Conservation (phyloP, 2,888 invertebrate genomes). For the Polylopha cassiicola region DNA sequence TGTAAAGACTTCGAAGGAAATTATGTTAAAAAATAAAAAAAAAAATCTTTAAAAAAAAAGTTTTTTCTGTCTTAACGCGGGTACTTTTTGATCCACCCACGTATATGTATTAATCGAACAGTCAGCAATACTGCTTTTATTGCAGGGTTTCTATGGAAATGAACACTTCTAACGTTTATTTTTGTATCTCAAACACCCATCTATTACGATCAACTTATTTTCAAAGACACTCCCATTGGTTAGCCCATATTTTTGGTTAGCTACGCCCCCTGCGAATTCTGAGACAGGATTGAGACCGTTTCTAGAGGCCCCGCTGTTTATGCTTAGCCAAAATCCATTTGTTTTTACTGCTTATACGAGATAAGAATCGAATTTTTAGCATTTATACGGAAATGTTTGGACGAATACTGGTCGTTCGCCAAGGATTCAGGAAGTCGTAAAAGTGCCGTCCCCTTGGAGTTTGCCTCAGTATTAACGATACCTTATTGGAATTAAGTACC, state of each 20-base stretch:
- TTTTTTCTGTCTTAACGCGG: no score
- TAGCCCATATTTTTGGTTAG: constrained; percentile 1
- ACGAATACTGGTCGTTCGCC: constrained; percentile 10
- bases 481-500: no score
- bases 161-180: background rate
- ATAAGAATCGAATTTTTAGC: constrained; percentile 19
- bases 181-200: constrained; percentile 4
- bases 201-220: background rate
- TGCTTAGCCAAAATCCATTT: constrained; percentile 6
- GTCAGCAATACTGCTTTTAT: no score
- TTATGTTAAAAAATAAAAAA: no score
- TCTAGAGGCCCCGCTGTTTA: constrained; percentile 4
- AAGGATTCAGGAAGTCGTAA: constrained; percentile 22
- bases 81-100: constrained; percentile 9
- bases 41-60: no score
- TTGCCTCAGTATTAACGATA: constrained; percentile 13
- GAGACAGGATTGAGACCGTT: constrained; percentile 1
- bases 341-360: constrained; percentile 10
- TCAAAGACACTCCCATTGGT: constrained; percentile 2
- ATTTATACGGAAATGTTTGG: constrained; percentile 14
- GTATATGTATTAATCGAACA: constrained; percentile 14
- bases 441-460: constrained; percentile 8
- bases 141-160: background rate
- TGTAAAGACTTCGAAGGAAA: no score
- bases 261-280: constrained; percentile 1